Conservation (phyloP, 2,113 vertebrate genomes). For the Gnathonemus longibarbis region DNA sequence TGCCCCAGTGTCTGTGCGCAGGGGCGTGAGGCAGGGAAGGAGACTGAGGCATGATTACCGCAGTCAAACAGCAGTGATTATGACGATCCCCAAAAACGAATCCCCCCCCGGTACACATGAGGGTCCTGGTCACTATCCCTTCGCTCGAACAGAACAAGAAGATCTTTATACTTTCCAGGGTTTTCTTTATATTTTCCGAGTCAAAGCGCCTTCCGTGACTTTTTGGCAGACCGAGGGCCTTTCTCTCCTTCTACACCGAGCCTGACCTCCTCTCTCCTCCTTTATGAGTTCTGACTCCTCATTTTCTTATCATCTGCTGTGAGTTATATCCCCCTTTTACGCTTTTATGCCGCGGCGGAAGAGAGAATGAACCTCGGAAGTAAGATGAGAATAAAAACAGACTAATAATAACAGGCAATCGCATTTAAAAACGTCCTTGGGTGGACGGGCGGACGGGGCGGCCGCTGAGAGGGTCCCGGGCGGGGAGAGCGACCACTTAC, state of each 20-base stretch:
- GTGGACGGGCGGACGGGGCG: background rate
- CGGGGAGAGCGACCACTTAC: slow-evolving; percentile 65
- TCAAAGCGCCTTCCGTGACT: background rate
- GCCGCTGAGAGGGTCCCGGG: too few species aligned
- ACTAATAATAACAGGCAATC: background rate
- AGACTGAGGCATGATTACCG: background rate
- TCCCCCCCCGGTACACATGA: background rate
- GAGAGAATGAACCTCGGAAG: background rate
- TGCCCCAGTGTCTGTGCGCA: background rate
- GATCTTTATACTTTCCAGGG: background rate
- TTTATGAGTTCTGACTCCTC: background rate
- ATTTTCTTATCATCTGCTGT: background rate
- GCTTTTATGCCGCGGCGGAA: background rate
- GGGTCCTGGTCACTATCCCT: background rate
- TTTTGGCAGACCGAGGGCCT: background rate
- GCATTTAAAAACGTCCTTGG: slow-evolving; percentile 4
- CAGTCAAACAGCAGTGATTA: background rate
- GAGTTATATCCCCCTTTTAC: background rate
- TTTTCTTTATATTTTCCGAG: background rate
- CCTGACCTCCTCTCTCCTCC: background rate
- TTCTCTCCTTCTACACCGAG: background rate
- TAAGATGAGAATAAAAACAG: background rate
- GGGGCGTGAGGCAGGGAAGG: background rate
- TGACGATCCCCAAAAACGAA: background rate
- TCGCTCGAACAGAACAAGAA: background rate